phyloP scores from a whole-genome alignment of 2,797 vertebrate species.

The Bradypus variegatus region DNA sequence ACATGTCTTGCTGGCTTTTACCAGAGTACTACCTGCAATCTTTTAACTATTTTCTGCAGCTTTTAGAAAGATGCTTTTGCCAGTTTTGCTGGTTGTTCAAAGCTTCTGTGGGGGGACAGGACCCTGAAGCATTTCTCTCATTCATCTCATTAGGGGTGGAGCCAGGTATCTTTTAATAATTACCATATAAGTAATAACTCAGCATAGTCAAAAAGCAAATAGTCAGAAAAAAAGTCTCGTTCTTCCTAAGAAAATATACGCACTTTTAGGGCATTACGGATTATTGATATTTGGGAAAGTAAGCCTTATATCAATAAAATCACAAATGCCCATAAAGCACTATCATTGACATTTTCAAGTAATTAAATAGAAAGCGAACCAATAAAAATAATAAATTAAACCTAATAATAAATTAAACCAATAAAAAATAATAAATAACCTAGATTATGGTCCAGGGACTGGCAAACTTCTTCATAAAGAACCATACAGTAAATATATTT shows the following conservation, averaged over 20 bases:
- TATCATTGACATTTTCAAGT: neutral
- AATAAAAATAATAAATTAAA: neutral
- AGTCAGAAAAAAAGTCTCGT: neutral
- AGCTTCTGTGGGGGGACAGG: too few species aligned
- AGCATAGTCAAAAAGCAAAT: neutral
- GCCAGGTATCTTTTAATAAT: neutral
- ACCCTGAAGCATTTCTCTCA: too few species aligned
- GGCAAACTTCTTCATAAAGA: neutral
- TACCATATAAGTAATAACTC: conserved; percentile 29
- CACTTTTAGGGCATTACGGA: neutral
- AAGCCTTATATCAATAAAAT: neutral
- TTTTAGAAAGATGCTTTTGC: too few species aligned
- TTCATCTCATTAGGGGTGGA: too few species aligned
- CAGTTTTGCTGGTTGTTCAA: too few species aligned
- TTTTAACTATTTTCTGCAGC: too few species aligned
- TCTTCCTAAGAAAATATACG: neutral
- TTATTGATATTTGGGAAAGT: neutral
- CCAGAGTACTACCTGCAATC: too few species aligned
- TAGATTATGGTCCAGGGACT: neutral
- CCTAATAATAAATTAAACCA: neutral
- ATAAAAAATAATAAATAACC: neutral
- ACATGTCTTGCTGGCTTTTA: too few species aligned
- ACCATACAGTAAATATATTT: neutral
- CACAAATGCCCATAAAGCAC: neutral
- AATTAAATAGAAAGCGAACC: neutral